phyloP scores from a whole-genome alignment of 2,797 vertebrate genomes.

The Taeniopygia guttata region DNA sequence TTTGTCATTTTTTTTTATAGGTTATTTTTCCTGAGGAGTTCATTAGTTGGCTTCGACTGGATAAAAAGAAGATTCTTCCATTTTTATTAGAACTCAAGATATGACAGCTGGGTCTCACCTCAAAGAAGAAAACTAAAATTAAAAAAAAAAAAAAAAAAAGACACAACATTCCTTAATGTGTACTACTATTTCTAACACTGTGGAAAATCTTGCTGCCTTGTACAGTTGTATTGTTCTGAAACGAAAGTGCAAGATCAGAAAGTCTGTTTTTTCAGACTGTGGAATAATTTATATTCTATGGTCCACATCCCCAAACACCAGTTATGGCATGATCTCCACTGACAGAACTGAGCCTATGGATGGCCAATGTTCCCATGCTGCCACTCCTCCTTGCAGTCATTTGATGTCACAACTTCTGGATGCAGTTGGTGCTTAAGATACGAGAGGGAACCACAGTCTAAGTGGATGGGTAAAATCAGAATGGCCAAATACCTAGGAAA shows the following conservation, averaged over 20 bases:
- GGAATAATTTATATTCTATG: background rate
- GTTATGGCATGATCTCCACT: background rate
- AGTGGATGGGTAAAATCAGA: background rate
- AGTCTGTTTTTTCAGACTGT: background rate
- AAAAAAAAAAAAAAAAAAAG: background rate
- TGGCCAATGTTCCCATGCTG: background rate
- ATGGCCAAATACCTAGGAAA: background rate
- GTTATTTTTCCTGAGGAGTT: background rate
- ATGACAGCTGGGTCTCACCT: background rate
- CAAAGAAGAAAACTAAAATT: background rate
- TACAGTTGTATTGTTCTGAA: background rate
- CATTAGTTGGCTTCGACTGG: background rate
- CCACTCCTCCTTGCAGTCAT: background rate
- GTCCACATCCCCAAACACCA: background rate
- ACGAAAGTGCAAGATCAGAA: background rate
- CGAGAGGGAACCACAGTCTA: accelerated
- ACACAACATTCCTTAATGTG: background rate
- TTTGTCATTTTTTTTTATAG: background rate
- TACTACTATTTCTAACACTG: background rate
- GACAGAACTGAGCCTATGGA: background rate
- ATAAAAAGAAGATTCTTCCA: background rate
- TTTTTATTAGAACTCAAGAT: background rate
- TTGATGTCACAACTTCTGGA: background rate
- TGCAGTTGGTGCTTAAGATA: background rate
- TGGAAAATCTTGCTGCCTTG: background rate